These are phyloP conservation scores for Synergus laeviventris DNA, from an alignment of 2,888 invertebrate genomes.

Conservation along the genomic window DNA sequence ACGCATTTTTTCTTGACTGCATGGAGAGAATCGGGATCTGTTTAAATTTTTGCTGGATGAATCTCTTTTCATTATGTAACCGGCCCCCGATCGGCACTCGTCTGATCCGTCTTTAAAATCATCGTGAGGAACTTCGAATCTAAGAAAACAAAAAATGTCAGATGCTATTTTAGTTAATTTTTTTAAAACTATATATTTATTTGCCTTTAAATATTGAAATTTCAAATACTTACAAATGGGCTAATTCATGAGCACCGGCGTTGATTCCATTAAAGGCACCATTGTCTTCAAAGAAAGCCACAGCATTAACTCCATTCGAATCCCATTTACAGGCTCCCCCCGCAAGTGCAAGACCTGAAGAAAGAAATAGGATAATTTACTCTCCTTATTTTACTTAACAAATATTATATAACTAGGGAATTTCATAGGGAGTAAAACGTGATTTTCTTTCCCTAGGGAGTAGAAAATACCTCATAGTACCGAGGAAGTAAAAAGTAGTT, in stretches of 20 bases:
- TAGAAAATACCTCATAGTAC: no score
- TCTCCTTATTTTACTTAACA: no score
- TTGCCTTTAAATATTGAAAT: conserved; percentile 2
- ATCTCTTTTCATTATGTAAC: conserved; percentile 64
- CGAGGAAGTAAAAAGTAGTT: no score
- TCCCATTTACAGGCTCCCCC: conserved; percentile 63
- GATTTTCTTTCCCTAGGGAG: no score
- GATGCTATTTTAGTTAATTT: not conserved
- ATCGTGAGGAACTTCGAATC: conserved; percentile 67
- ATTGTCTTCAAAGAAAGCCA: conserved; percentile 68
- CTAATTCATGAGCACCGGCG: conserved; percentile 69
- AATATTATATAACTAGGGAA: no score
- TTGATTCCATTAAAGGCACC: conserved; percentile 68
- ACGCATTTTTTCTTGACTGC: conserved; percentile 57
- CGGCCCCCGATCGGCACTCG: conserved; percentile 43
- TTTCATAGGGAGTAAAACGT: no score
- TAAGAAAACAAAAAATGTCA: conserved; percentile 45
- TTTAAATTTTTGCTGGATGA: conserved; percentile 53
- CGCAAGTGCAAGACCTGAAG: conserved; percentile 63
- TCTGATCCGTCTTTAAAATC: conserved; percentile 43
- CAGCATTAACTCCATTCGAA: conserved; percentile 61
- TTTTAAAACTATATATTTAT: not conserved
- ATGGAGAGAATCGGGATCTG: conserved; percentile 66
- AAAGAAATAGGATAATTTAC: conserved; percentile 10
- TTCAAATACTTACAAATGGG: conserved; percentile 64